Evolutionary conservation across 2,888 invertebrate genomes (phyloP).

Genomic region (Mycalesis mineus): DNA sequence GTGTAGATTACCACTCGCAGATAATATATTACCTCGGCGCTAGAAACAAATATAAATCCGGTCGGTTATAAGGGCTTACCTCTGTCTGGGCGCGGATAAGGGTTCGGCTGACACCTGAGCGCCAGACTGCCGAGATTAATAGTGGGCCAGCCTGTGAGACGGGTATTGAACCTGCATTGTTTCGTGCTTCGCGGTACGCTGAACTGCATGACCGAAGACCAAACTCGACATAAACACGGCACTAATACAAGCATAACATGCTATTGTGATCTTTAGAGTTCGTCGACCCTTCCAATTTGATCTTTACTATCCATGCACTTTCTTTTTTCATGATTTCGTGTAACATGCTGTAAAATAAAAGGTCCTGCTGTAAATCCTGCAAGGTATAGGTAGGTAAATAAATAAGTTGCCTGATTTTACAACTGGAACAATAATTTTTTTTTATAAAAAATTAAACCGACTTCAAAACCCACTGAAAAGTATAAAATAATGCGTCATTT

Average conservation of each 20-base stretch:
- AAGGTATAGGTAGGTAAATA: too few relatives aligned
- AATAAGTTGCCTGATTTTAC: too few relatives aligned
- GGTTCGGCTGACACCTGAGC: constrained; percentile 3
- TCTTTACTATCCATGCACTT: neutral
- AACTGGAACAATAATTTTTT: too few relatives aligned
- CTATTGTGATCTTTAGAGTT: neutral
- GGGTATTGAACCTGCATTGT: constrained; percentile 10
- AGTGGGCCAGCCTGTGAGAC: neutral
- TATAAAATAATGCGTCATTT: too few relatives aligned
- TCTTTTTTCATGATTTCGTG: too few relatives aligned
- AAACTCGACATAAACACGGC: neutral
- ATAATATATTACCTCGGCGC: neutral
- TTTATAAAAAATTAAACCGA: too few relatives aligned
- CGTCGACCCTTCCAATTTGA: neutral
- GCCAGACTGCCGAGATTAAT: constrained; percentile 11
- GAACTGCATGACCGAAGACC: neutral
- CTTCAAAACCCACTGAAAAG: too few relatives aligned
- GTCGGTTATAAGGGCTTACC: constrained; percentile 2
- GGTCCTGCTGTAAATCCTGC: too few relatives aligned
- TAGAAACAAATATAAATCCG: constrained; percentile 2
- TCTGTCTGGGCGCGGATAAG: constrained; percentile 8
- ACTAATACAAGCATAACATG: neutral
- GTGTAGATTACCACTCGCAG: neutral
- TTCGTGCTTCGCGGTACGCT: neutral
- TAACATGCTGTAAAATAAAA: too few relatives aligned